A percentile compares a stretch with the other conserved stretches of the same genome.
These are phyloP conservation scores for Dorcus hopei DNA, from an alignment of 2,888 invertebrate genomes.

Conservation along the genomic window DNA sequence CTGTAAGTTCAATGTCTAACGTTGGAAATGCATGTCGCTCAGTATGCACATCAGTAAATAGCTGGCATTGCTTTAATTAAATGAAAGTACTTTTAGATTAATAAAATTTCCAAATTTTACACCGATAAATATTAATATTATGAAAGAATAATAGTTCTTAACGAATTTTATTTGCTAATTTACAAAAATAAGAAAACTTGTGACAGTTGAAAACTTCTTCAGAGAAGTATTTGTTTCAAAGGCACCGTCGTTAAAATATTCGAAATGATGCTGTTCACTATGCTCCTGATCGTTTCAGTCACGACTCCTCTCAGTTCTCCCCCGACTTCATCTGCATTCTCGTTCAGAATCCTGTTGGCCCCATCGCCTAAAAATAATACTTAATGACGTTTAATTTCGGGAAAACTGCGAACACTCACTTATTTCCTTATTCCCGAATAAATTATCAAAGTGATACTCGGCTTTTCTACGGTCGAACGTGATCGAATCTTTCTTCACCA, in stretches of 20 bases:
- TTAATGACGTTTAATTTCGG: neutral
- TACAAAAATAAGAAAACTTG: no score
- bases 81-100: no score
- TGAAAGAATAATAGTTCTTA: no score
- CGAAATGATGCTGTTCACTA: constrained; percentile 4
- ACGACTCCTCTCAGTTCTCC: constrained; percentile 7
- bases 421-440: constrained; percentile 12
- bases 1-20: no score
- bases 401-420: constrained; percentile 2
- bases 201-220: no score
- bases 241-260: constrained; percentile 5
- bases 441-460: constrained; percentile 11
- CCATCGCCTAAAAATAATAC: constrained; percentile 6
- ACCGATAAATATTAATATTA: no score
- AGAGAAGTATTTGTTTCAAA: constrained; percentile 1
- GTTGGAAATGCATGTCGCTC: no score
- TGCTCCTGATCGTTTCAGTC: constrained; percentile 7
- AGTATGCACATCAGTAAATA: no score
- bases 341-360: constrained; percentile 11
- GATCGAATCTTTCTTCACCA: constrained; percentile 4
- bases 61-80: no score
- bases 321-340: constrained; percentile 6
- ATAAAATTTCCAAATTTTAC: no score
- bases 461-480: constrained; percentile 1
- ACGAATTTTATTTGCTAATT: no score